A percentile compares a stretch with the other conserved stretches of the same genome.
Conservation (phyloP, 1,140 invertebrate species). For the Papilio polyxenes region DNA sequence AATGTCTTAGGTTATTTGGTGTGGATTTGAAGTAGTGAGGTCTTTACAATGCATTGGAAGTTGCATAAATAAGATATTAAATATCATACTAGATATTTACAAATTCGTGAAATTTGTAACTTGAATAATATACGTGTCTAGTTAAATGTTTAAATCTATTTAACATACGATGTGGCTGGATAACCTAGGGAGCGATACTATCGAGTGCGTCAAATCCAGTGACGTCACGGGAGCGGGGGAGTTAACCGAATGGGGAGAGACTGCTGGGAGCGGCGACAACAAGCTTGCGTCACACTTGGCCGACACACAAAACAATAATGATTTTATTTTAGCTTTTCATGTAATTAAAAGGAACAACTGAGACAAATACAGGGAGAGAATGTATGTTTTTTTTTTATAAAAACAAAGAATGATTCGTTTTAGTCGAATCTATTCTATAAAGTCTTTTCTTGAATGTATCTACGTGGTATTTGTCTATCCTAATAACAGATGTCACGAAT, state of each 20-base stretch:
- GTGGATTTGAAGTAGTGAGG: too few relatives aligned
- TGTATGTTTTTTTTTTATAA: constrained; percentile 4
- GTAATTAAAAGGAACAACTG: neutral
- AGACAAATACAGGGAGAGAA: neutral
- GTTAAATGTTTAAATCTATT: constrained; percentile 9
- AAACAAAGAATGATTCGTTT: too few relatives aligned
- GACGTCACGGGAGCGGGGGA: constrained; percentile 56
- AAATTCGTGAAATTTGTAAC: neutral
- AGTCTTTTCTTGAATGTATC: too few relatives aligned
- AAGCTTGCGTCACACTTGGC: constrained; percentile 24
- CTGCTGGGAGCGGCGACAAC: constrained; percentile 42
- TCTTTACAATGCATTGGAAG: too few relatives aligned
- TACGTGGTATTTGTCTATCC: too few relatives aligned
- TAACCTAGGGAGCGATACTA: constrained; percentile 48
- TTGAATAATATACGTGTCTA: neutral
- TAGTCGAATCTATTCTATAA: too few relatives aligned
- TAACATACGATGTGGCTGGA: constrained; percentile 1
- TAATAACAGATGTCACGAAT: too few relatives aligned
- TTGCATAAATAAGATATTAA: too few relatives aligned
- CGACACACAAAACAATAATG: neutral
- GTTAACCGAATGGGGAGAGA: constrained; percentile 46
- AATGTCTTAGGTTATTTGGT: too few relatives aligned
- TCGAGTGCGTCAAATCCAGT: constrained; percentile 50
- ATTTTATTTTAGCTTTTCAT: constrained; percentile 1
- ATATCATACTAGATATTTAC: too few relatives aligned